Conservation (phyloP, 2,888 invertebrate species). For the Seira musarum region DNA sequence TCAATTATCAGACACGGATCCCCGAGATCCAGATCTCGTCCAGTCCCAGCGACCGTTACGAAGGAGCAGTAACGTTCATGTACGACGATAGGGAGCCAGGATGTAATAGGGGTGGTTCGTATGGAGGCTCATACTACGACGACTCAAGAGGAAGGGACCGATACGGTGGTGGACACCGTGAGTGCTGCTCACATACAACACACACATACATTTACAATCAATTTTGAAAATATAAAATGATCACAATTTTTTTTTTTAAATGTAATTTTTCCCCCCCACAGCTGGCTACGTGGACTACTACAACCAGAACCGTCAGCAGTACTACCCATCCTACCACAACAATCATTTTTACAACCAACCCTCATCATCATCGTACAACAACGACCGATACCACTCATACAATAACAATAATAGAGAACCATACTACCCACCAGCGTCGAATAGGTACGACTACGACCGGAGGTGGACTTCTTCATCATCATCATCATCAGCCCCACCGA, state of each 20-base stretch:
- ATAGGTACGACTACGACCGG: slow-evolving; percentile 32
- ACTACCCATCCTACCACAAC: slow-evolving; percentile 10
- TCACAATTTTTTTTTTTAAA: no score
- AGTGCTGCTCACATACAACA: no score
- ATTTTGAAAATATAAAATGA: no score
- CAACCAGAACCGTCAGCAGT: slow-evolving; percentile 3
- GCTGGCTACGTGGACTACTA: slow-evolving; percentile 25
- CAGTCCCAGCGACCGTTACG: slow-evolving; percentile 62
- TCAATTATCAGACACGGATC: slow-evolving; percentile 60
- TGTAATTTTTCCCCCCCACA: background rate
- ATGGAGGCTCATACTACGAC: slow-evolving; percentile 16
- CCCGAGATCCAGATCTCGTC: slow-evolving; percentile 57
- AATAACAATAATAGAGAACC: background rate
- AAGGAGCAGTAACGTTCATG: slow-evolving; percentile 54
- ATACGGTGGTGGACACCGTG: slow-evolving; percentile 9
- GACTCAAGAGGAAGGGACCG: slow-evolving; percentile 16
- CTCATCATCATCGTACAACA: slow-evolving; percentile 15
- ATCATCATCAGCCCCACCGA: slow-evolving; percentile 13
- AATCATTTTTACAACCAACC: no score
- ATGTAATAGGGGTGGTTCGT: slow-evolving; percentile 22
- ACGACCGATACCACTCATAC: background rate
- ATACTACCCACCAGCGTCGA: slow-evolving; percentile 19
- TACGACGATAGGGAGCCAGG: slow-evolving; percentile 56
- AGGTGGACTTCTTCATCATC: slow-evolving; percentile 3
- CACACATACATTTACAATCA: no score